Evolutionary conservation across 2,113 vertebrate genomes (phyloP), one percentile per base, ranked within the genome.

Genomic region (Dendrocopos noguchii): DNA sequence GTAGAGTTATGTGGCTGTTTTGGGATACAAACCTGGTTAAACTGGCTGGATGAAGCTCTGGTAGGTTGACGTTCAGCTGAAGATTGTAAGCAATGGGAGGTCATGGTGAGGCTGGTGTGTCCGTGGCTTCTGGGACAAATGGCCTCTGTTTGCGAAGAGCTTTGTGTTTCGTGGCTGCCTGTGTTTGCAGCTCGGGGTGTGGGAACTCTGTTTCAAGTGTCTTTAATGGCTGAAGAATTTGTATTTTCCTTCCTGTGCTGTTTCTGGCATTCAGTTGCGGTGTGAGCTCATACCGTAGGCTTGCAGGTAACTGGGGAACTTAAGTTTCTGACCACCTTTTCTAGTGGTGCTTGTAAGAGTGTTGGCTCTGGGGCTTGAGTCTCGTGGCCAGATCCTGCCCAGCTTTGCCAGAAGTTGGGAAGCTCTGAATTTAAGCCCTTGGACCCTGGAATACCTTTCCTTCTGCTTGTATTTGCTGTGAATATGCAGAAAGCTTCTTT

Each of bases 161-260:
- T 52, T 52, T 65, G 34, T 31, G 66, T 73, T 91, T 68, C 0
- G 0, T 22, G 16, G 74, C 66, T 75, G 80, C 56, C 47, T 7
- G 36, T 39, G 52, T 52, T 65, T 68, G 70, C 50, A 57, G 55
- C 50, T 79, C 2, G 0, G 21, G 3, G 61, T 36, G 19, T 67
- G 64, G 47, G n/a, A 82, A 18, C 33, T 70, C 56, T 11, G 22
- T n/a, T 78, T 76, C 0, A 1, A 80, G 80, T 56, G 80, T 66
- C 57, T 61, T 71, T 67, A 90, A 83, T 85, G 0, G 1, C 85
- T 61, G n/a, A 60, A 29, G 80, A 90, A 88, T 88, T 67, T 0
- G 0, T 28, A 20, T 76, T 93, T 86, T 67, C 36, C 31, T 28
- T 80, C 39, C 42, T 0, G 1, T 78, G 57, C 77, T 1, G 0